Conservation (phyloP, 2,888 invertebrate species). For the Spodoptera exigua region DNA sequence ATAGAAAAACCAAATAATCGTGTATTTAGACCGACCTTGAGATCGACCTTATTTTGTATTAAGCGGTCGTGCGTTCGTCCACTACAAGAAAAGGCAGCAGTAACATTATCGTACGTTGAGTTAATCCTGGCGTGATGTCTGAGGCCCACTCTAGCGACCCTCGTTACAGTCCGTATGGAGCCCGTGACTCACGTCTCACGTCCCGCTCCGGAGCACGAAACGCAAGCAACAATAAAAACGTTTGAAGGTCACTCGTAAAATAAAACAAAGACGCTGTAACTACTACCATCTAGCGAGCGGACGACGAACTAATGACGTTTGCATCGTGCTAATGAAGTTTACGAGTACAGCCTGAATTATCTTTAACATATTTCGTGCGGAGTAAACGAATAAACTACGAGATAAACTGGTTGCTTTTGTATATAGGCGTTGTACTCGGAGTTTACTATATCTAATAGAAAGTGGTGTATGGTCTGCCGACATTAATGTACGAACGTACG, state of each 20-base stretch:
- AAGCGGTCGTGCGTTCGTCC: no score
- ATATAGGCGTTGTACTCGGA: no score
- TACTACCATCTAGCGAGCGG: conserved; percentile 29
- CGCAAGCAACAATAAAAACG: conserved; percentile 51
- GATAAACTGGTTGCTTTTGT: conserved; percentile 2
- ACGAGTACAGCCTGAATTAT: conserved; percentile 38
- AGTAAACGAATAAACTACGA: conserved; percentile 7
- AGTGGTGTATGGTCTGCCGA: no score
- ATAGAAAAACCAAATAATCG: no score
- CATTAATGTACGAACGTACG: no score
- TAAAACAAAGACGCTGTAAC: conserved; percentile 34
- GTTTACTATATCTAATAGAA: no score
- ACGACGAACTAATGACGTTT: conserved; percentile 45
- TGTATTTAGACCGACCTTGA: no score
- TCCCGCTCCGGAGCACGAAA: conserved; percentile 8
- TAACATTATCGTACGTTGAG: conserved; percentile 9
- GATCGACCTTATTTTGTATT: no score
- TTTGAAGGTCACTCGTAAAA: conserved; percentile 49
- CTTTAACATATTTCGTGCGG: conserved; percentile 33
- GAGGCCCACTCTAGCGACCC: conserved; percentile 14
- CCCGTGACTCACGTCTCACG: conserved; percentile 20
- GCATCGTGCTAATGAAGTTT: conserved; percentile 49
- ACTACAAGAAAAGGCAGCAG: no score
- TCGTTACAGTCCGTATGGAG: conserved; percentile 27
- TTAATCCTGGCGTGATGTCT: conserved; percentile 15